These are phyloP conservation scores for Orgyia antiqua DNA, from an alignment of 2,888 invertebrate genomes.

Conservation along the genomic window DNA sequence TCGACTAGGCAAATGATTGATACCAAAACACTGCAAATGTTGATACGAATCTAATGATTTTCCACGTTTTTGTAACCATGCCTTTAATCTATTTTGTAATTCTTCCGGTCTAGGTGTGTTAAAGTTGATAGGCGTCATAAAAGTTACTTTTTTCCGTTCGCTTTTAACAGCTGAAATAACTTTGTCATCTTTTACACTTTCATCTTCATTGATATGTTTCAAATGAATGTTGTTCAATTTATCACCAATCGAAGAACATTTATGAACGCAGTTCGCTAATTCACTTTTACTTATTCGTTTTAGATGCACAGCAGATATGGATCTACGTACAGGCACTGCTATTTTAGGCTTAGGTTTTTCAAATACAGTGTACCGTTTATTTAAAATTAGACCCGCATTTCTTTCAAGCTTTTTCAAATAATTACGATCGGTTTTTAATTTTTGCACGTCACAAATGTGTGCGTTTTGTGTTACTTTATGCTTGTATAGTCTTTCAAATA, in stretches of 20 bases:
- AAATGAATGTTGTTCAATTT: slow-evolving; percentile 49
- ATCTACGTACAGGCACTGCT: slow-evolving; percentile 43
- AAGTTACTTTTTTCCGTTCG: slow-evolving; percentile 61
- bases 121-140: slow-evolving; percentile 53
- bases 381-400: slow-evolving; percentile 36
- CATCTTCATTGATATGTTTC: slow-evolving; percentile 49
- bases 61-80: slow-evolving; percentile 73
- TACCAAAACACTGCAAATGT: slow-evolving; percentile 75
- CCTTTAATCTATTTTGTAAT: slow-evolving; percentile 55
- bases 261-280: slow-evolving; percentile 53
- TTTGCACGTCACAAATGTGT: slow-evolving; percentile 29
- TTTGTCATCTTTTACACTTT: slow-evolving; percentile 36
- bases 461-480: slow-evolving; percentile 38
- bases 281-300: slow-evolving; percentile 54
- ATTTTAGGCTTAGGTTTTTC: slow-evolving; percentile 25
- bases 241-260: slow-evolving; percentile 62
- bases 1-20: slow-evolving; percentile 39
- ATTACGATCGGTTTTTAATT: slow-evolving; percentile 42
- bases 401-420: slow-evolving; percentile 46
- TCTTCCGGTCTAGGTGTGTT: slow-evolving; percentile 63
- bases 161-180: slow-evolving; percentile 59
- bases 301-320: slow-evolving; percentile 70
- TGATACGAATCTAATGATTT: slow-evolving; percentile 67
- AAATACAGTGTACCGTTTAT: slow-evolving; percentile 45
- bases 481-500: slow-evolving; percentile 62